Evolutionary conservation across 2,113 vertebrate species (phyloP), one percentile per base, ranked within the genome.

Genomic region (Pelusios castaneus): DNA sequence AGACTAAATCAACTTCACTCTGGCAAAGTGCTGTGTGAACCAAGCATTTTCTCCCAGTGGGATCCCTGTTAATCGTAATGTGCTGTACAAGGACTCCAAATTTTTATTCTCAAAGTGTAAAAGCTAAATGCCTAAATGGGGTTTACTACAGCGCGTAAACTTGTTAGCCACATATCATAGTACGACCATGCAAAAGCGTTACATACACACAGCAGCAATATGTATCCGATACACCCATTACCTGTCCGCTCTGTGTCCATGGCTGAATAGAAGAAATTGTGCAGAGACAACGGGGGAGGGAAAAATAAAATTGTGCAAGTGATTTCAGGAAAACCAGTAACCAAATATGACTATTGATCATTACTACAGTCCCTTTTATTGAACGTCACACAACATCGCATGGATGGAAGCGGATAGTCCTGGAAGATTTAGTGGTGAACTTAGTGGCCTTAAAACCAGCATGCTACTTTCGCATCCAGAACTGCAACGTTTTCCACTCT

Each of bases 211-310:
- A 93, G 43, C 80, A 94, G 87, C 93, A 85, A 89, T 2, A 70
- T 7, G 1, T 24, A 88, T 92, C 55, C 73, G 38, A 19, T 84
- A 91, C 78, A 88, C 67, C 93, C 82, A 8, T 99, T 99, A 99
- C 99, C 99, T 99, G 99, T 99, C 99, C 93, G 99, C 98, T 98
- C 99, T 99, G 99, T 99, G 99, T 96, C 99, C 99, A 77, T 99
- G 99, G 98, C 99, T 99, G 99, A 97, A 97, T 97, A 97, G 96
- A 97, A 99, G 97, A 99, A 96, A 99, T 97, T 83, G 98, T 76
- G 98, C 85, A 98, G 81, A n/a, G 91, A 91, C 84, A 97, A 88
- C 98, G 87, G 98, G 96, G 97, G 87, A 89, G 58, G 55, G 51
- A 92, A 54, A 91, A 92, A 79, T 10, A 67, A 86, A 88, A 54